These are phyloP conservation scores for Lithophane socia DNA, from an alignment of 2,888 invertebrate genomes.

Conservation along the genomic window DNA sequence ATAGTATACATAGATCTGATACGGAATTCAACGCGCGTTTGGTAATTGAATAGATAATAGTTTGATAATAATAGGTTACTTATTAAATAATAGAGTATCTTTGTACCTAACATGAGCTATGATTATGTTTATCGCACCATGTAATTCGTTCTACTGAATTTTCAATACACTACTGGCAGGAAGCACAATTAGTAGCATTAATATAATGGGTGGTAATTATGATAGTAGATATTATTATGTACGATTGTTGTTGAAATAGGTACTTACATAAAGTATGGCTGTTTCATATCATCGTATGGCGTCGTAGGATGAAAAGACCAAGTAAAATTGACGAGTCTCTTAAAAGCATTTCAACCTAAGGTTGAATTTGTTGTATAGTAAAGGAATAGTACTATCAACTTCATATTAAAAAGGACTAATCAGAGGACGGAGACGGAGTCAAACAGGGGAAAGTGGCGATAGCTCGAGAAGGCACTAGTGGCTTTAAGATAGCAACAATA, in stretches of 20 bases:
- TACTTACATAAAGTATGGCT: neutral
- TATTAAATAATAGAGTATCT: constrained; percentile 12
- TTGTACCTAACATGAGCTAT: constrained; percentile 3
- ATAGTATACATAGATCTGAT: constrained; percentile 2
- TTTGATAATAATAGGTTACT: neutral
- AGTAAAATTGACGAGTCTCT: too few relatives aligned
- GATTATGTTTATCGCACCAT: constrained; percentile 37
- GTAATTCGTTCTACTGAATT: constrained; percentile 19
- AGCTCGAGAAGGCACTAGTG: constrained; percentile 13
- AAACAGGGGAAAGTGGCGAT: neutral
- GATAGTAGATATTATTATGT: neutral
- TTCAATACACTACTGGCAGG: constrained; percentile 10
- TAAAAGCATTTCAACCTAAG: too few relatives aligned
- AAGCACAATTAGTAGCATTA: constrained; percentile 13
- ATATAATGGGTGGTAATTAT: constrained; percentile 7
- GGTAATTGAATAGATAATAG: neutral
- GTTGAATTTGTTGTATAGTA: neutral
- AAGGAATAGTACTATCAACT: neutral
- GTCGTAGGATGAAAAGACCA: neutral
- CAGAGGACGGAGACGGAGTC: neutral
- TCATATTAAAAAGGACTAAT: neutral
- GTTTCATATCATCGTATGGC: neutral
- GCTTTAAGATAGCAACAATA: neutral
- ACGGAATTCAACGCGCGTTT: neutral
- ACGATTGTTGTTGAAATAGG: neutral